A percentile compares a stretch with the other conserved stretches of the same genome.
Conservation (phyloP, 1,140 invertebrate species). For the Trachymyrmex septentrionalis region DNA sequence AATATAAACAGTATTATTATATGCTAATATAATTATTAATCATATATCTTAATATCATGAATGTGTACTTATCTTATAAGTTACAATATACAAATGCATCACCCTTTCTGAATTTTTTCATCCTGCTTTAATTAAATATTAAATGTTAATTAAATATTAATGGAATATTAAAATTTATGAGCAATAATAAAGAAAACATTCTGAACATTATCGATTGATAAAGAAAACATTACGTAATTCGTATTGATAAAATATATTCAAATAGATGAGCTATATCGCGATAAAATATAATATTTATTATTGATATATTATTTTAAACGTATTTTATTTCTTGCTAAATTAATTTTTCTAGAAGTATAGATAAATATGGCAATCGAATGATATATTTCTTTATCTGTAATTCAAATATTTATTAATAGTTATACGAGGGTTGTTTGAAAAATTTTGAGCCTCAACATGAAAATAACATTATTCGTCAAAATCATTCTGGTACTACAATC, state of each 20-base stretch:
- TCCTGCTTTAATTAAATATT: background rate
- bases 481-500: no score
- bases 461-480: no score
- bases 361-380: background rate
- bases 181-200: background rate
- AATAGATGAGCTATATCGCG: background rate
- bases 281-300: slow-evolving; percentile 9
- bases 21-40: slow-evolving; percentile 5
- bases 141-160: slow-evolving; percentile 3
- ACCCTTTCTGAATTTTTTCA: background rate
- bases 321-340: background rate
- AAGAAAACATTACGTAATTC: background rate
- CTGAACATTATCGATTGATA: background rate
- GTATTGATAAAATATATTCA: background rate
- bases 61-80: slow-evolving; percentile 11
- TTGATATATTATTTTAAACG: background rate
- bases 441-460: no score
- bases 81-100: slow-evolving; percentile 5
- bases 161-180: background rate
- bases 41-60: background rate
- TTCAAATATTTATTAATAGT: no score
- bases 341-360: background rate
- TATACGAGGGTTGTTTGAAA: no score
- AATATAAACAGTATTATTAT: slow-evolving; percentile 33
- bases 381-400: background rate